Conservation (phyloP, 2,113 vertebrate genomes). For the Gadus chalcogrammus region DNA sequence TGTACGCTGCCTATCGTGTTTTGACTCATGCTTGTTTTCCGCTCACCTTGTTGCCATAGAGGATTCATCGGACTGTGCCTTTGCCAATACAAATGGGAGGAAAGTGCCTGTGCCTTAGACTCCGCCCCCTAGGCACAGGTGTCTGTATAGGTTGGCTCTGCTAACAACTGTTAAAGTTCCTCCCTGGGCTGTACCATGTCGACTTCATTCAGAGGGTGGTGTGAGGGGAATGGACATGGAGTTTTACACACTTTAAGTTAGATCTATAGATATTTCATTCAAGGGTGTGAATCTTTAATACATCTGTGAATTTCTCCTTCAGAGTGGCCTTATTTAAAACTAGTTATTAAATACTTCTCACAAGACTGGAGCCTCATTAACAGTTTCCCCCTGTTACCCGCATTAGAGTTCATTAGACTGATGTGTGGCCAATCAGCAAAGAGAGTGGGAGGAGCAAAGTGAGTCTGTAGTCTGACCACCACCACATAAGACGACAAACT, state of each 20-base stretch:
- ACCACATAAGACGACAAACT: constrained; percentile 27
- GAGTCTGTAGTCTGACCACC: constrained; percentile 20
- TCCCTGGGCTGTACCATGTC: constrained; percentile 60
- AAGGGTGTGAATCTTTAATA: neutral
- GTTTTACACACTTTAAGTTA: too few species aligned
- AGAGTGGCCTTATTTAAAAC: too few species aligned
- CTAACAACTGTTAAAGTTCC: too few species aligned
- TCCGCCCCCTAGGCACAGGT: neutral
- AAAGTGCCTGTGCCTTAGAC: too few species aligned
- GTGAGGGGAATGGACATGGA: too few species aligned
- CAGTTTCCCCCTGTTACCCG: constrained; percentile 19
- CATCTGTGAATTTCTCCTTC: constrained; percentile 14
- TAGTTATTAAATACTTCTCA: too few species aligned
- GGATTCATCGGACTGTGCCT: constrained; percentile 66
- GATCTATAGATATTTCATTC: too few species aligned
- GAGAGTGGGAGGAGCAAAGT: constrained; percentile 49
- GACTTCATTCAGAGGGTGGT: constrained; percentile 8
- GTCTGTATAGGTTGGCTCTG: too few species aligned
- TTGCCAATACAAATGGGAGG: neutral
- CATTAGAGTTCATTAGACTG: constrained; percentile 34
- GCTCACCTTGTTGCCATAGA: constrained; percentile 58
- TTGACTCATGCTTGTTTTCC: too few species aligned
- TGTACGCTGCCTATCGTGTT: too few species aligned
- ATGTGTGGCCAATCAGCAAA: constrained; percentile 36
- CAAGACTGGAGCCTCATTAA: too few species aligned